Evolutionary conservation across 2,888 invertebrate genomes (phyloP).

Genomic region (Tetramorium bicarinatum): DNA sequence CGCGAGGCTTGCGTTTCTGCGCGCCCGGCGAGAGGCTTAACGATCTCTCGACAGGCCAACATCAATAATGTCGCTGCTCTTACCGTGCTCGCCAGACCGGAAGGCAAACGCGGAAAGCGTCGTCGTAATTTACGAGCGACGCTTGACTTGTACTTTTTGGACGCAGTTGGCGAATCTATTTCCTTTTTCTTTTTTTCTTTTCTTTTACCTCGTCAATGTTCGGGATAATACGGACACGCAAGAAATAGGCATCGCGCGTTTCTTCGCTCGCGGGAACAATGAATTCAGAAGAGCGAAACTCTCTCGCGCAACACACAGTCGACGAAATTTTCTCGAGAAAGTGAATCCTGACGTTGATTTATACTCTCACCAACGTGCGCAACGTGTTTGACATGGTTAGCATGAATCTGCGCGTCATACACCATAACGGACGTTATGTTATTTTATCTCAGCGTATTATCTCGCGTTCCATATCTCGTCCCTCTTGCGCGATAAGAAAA

Average conservation of each 20-base stretch:
- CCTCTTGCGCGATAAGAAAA: constrained; percentile 12
- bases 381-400: constrained; percentile 13
- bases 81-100: constrained; percentile 38
- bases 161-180: background rate
- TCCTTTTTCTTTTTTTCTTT: background rate
- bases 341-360: constrained; percentile 28
- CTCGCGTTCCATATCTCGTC: background rate
- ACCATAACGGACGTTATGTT: background rate
- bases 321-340: constrained; percentile 42
- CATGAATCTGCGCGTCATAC: constrained; percentile 22
- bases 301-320: constrained; percentile 8
- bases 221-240: background rate
- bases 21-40: constrained; percentile 39
- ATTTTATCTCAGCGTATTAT: constrained; percentile 17
- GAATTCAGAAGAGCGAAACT: constrained; percentile 69
- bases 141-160: constrained; percentile 26
- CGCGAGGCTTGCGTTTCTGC: constrained; percentile 12
- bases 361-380: constrained; percentile 17
- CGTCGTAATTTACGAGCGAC: constrained; percentile 11
- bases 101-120: constrained; percentile 60
- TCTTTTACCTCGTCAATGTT: background rate
- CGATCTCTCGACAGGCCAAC: constrained; percentile 33
- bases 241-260: background rate
- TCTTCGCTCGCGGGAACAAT: constrained; percentile 31
- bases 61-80: constrained; percentile 42